Evolutionary conservation across 2,797 vertebrate genomes (phyloP).

Genomic region (Acipenser oxyrinchus): DNA sequence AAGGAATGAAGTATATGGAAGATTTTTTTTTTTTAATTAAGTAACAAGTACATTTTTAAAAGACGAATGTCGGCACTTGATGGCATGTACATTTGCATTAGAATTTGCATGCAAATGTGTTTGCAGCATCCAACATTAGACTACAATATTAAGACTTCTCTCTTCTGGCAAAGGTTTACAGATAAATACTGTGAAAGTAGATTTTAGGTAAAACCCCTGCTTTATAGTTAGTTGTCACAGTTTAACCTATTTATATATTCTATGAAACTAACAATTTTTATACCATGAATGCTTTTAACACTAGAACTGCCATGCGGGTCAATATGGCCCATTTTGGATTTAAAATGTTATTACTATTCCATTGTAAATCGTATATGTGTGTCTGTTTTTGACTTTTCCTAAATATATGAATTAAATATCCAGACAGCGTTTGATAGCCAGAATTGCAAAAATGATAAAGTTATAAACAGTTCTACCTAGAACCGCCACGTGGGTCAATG

Average conservation of each 20-base stretch:
- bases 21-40: constrained; percentile 41
- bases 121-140: constrained; percentile 39
- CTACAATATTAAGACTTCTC: constrained; percentile 33
- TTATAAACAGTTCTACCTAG: no score
- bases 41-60: constrained; percentile 32
- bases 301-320: no score
- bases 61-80: constrained; percentile 24
- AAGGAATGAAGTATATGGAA: constrained; percentile 29
- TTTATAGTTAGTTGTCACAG: constrained; percentile 55
- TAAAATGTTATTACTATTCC: no score
- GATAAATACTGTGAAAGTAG: constrained; percentile 55
- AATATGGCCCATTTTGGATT: no score
- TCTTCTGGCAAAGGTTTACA: constrained; percentile 71
- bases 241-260: constrained; percentile 67
- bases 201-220: constrained; percentile 33
- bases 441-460: no score
- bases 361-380: no score
- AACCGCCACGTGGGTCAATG: no score
- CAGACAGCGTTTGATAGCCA: no score
- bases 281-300: constrained; percentile 23
- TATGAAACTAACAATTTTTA: constrained; percentile 42
- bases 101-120: constrained; percentile 47
- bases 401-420: no score
- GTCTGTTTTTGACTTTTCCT: no score
- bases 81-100: constrained; percentile 53